Evolutionary conservation across 2,113 vertebrate species (phyloP).

Genomic region (Lamprologus ornatipinnis): DNA sequence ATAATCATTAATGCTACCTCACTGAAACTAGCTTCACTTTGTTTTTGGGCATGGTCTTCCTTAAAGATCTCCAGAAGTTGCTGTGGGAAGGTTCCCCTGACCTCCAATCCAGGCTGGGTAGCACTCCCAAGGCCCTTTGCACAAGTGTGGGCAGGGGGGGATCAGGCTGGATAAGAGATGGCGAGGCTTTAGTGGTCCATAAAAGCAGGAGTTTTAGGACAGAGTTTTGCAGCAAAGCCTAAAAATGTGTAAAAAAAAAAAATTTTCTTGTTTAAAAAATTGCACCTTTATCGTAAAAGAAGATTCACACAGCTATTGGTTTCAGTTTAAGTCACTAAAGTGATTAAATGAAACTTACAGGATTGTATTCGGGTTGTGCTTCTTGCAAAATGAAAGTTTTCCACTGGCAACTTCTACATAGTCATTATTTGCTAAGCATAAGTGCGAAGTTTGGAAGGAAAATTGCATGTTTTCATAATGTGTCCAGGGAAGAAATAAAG

Average conservation of each 20-base stretch:
- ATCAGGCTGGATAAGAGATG: background rate
- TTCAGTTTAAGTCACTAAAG: background rate
- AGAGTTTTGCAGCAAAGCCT: conserved; percentile 49
- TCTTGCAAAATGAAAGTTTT: background rate
- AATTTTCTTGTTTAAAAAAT: background rate
- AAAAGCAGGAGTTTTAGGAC: conserved; percentile 36
- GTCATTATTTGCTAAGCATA: background rate
- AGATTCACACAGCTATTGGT: background rate
- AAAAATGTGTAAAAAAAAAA: background rate
- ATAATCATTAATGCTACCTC: background rate
- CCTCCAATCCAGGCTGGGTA: conserved; percentile 76
- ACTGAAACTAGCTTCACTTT: background rate
- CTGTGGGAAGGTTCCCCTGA: conserved; percentile 44
- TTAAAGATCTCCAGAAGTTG: conserved; percentile 78
- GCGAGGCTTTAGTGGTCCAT: conserved; percentile 3
- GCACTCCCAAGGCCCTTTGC: conserved; percentile 74
- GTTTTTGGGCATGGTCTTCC: conserved; percentile 71
- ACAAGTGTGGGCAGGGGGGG: conserved; percentile 71
- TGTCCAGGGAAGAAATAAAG: background rate
- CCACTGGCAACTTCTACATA: background rate
- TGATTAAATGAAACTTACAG: background rate
- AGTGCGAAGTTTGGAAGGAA: background rate
- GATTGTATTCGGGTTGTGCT: background rate
- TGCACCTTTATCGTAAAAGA: background rate
- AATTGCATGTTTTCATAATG: background rate